Conservation (phyloP, 2,797 vertebrate genomes). For the Myiotriccus ornatus region DNA sequence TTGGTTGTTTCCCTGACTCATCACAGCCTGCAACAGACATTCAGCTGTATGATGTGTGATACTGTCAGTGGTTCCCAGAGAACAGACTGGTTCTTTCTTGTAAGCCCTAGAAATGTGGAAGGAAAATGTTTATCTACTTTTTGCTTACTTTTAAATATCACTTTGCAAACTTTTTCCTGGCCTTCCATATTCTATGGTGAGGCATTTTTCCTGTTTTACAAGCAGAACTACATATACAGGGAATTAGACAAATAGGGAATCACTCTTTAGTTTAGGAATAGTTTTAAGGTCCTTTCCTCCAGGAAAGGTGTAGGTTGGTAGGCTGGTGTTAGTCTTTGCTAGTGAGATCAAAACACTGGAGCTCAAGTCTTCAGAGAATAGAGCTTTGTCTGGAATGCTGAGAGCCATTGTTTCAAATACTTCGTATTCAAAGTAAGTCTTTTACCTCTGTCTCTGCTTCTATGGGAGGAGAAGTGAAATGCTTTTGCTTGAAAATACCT, state of each 20-base stretch:
- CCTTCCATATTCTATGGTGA: not conserved
- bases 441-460: not conserved
- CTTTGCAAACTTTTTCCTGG: not conserved
- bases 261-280: not conserved
- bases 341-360: not conserved
- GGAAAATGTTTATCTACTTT: not conserved
- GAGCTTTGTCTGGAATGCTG: not conserved
- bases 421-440: slow-evolving; percentile 5
- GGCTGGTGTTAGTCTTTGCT: not conserved
- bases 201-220: not conserved
- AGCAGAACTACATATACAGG: not conserved
- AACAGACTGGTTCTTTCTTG: not conserved
- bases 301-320: not conserved
- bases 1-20: not conserved
- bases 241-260: not conserved
- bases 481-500: slow-evolving; percentile 12
- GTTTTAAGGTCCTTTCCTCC: not conserved
- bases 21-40: not conserved
- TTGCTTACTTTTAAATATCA: not conserved
- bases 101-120: not conserved
- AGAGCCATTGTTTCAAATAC: not conserved
- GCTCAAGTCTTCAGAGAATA: not conserved
- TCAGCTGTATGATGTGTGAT: not conserved
- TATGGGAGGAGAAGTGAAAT: not conserved
- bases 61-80: not conserved